Evolutionary conservation across 2,113 vertebrate species (phyloP).

Genomic region (Eidolon helvum): DNA sequence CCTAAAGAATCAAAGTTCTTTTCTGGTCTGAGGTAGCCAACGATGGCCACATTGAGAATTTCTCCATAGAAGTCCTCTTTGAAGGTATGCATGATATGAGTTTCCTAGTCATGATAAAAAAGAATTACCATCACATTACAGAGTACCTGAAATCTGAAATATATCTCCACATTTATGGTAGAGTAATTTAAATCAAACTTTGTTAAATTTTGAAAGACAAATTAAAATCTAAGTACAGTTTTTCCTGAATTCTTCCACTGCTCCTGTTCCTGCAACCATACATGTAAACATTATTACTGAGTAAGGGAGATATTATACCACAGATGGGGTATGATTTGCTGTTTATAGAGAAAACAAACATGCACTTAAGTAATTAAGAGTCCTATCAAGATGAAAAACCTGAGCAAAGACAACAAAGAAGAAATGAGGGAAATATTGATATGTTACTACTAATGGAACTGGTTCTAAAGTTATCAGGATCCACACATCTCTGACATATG

Average conservation of each 20-base stretch:
- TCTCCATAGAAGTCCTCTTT: slow-evolving; percentile 97
- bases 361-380: not conserved
- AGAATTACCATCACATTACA: not conserved
- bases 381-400: not conserved
- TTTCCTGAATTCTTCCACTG: not conserved
- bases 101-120: slow-evolving; percentile 86
- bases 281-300: not conserved
- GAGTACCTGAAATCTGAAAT: not conserved
- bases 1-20: slow-evolving; percentile 93
- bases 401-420: not conserved
- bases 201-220: not conserved
- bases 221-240: not conserved
- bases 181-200: not conserved
- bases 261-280: not conserved
- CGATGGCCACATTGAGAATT: slow-evolving; percentile 91
- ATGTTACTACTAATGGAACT: not conserved
- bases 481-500: not conserved
- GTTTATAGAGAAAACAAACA: not conserved
- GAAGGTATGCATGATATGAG: slow-evolving; percentile 95
- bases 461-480: not conserved
- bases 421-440: not conserved
- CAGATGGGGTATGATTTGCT: not conserved
- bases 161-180: not conserved
- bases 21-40: slow-evolving; percentile 96
- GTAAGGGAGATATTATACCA: not conserved